These are phyloP conservation scores for Cremastobaeus sp. DNA, from an alignment of 2,888 invertebrate genomes.

Conservation along the genomic window DNA sequence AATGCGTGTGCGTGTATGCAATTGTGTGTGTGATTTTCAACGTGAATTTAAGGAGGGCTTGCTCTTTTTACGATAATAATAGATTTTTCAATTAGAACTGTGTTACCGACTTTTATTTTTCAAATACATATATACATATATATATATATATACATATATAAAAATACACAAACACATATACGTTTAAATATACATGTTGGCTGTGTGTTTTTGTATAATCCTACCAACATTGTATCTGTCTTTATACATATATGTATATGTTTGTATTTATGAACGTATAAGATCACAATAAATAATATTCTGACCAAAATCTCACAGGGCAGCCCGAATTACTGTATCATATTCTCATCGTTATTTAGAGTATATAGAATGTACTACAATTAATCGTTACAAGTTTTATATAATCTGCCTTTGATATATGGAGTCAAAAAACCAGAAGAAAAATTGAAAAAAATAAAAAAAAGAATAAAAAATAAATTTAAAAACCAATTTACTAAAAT, in stretches of 20 bases:
- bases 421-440: constrained; percentile 53
- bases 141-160: not conserved
- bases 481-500: constrained; percentile 38
- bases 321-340: constrained; percentile 62
- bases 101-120: constrained; percentile 7
- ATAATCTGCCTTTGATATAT: constrained; percentile 67
- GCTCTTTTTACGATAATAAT: constrained; percentile 17
- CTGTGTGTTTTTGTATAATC: not conserved
- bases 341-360: constrained; percentile 67
- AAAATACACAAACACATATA: not conserved
- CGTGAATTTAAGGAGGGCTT: constrained; percentile 11
- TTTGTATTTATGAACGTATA: constrained; percentile 5
- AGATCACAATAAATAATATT: constrained; percentile 23
- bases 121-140: constrained; percentile 9
- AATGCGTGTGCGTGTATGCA: constrained; percentile 2
- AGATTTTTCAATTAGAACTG: constrained; percentile 21
- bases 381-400: constrained; percentile 71
- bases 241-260: constrained; percentile 6
- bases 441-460: constrained; percentile 4
- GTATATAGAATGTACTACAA: constrained; percentile 61
- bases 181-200: not conserved
- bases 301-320: constrained; percentile 32
- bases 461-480: constrained; percentile 10
- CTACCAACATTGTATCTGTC: not conserved
- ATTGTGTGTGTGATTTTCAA: not conserved